A percentile compares a stretch with the other conserved stretches of the same genome.
These are phyloP conservation scores for Cynopterus sphinx DNA, from an alignment of 2,797 vertebrate genomes.

Conservation along the genomic window DNA sequence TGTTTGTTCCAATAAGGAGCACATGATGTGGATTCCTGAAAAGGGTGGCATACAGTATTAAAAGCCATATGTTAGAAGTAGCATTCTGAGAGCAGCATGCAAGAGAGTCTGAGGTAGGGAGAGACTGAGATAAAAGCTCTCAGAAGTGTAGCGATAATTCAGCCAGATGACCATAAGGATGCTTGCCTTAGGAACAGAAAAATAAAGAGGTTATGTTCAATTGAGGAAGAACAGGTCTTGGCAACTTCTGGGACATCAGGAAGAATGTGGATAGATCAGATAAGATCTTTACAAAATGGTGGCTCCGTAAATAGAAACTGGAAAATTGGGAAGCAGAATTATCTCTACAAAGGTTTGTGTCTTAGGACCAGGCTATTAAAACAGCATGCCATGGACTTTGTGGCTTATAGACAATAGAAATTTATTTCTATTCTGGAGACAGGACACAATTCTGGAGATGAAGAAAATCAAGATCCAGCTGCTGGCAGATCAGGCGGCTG, in stretches of 20 bases:
- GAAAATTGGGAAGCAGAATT: background rate
- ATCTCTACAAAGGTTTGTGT: background rate
- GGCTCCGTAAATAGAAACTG: background rate
- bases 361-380: background rate
- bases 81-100: background rate
- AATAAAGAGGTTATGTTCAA: background rate
- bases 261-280: background rate
- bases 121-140: background rate
- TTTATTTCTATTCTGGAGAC: background rate
- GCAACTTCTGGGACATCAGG: background rate
- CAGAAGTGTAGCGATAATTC: background rate
- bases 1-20: background rate
- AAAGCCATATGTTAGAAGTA: background rate
- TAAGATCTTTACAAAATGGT: background rate
- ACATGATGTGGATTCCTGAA: background rate
- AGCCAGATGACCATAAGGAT: background rate
- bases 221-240: background rate
- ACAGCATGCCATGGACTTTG: background rate
- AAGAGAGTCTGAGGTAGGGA: background rate
- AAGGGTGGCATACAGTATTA: background rate
- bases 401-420: background rate
- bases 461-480: background rate
- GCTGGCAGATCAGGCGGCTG: background rate
- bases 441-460: background rate
- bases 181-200: background rate